Base-by-base conservation (phyloP, 2,888 invertebrate genomes). In the Sarcophaga rosellei region DNA sequence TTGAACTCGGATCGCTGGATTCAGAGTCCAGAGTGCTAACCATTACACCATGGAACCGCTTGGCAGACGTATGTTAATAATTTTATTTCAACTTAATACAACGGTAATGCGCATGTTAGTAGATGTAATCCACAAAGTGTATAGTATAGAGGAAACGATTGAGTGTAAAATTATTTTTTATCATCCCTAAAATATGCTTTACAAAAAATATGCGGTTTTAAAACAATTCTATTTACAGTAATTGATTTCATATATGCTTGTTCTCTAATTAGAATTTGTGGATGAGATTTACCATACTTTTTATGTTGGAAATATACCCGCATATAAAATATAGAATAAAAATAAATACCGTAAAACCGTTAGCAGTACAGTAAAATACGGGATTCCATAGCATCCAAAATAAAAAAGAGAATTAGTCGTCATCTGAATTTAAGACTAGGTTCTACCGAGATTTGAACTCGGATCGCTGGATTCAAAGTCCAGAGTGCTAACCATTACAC, bases 391-490 rank as follows among this genome's bases (percentile, higher is more conserved):
- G 12, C 11, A n/a, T 66, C 35, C 1, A 66, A 66, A 66, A 66
- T 44, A 66, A 66, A 65, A 65, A 8, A 4, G 23, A 23, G 23
- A 23, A 23, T 23, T 23, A 23, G 4, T 25, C 1, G 57, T 4
- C 21, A 11, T 35, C 1, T 15, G 15, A 35, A 17, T 62, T 45
- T 4, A 25, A 25, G 23, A 20, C 10, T 23, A 93, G 93, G 93
- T 93, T 92, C 93, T 92, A 93, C 93, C 93, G 93, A 93, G 93
- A 93, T 92, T 93, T 93, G 93, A 93, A 93, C 93, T 93, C 93
- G 93, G 93, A 93, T 93, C 92, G 93, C 92, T 93, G 93, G 93
- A 89, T 86, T 83, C 90, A 90, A 88, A 90, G 89, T 90, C 90
- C 90, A 90, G 89, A 90, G 90, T 90, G 90, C 90, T 90, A 90